These are phyloP conservation scores for Prosopocoilus inquinatus DNA, from an alignment of 2,888 invertebrate species.

Conservation along the genomic window DNA sequence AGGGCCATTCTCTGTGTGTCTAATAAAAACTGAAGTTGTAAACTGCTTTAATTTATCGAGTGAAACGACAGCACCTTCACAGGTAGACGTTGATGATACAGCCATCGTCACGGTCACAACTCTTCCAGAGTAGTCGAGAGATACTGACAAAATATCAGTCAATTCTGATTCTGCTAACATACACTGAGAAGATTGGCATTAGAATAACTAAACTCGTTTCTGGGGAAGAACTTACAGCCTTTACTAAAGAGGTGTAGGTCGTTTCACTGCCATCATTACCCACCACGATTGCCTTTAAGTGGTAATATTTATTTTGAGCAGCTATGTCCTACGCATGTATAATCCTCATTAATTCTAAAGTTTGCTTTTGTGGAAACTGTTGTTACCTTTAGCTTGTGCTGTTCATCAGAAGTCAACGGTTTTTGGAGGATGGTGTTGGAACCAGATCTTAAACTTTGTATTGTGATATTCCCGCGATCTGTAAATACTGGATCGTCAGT, in stretches of 20 bases:
- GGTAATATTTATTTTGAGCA: conserved; percentile 69
- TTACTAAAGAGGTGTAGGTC: conserved; percentile 74
- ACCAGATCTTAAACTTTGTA: conserved; percentile 69
- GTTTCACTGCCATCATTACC: conserved; percentile 66
- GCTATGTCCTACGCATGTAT: conserved; percentile 59
- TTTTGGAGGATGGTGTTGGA: conserved; percentile 63
- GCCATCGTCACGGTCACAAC: conserved; percentile 70
- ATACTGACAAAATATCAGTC: conserved; percentile 75
- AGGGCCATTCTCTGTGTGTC: conserved; percentile 80
- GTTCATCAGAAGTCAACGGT: conserved; percentile 56
- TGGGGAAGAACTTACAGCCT: conserved; percentile 59
- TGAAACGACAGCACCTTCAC: conserved; percentile 50
- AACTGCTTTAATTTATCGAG: conserved; percentile 56
- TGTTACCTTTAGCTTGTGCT: conserved; percentile 58
- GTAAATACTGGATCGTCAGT: conserved; percentile 57
- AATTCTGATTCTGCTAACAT: conserved; percentile 73
- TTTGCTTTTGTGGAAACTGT: not conserved
- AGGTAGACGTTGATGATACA: conserved; percentile 51
- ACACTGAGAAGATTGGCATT: conserved; percentile 55
- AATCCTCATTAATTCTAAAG: conserved; percentile 7
- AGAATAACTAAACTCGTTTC: not conserved
- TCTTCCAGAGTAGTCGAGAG: conserved; percentile 75
- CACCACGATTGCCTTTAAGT: conserved; percentile 66
- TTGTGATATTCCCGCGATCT: conserved; percentile 67
- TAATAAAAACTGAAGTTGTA: conserved; percentile 75